Base-by-base conservation (phyloP, 2,797 vertebrate genomes). In the Otolemur crassicaudatus region DNA sequence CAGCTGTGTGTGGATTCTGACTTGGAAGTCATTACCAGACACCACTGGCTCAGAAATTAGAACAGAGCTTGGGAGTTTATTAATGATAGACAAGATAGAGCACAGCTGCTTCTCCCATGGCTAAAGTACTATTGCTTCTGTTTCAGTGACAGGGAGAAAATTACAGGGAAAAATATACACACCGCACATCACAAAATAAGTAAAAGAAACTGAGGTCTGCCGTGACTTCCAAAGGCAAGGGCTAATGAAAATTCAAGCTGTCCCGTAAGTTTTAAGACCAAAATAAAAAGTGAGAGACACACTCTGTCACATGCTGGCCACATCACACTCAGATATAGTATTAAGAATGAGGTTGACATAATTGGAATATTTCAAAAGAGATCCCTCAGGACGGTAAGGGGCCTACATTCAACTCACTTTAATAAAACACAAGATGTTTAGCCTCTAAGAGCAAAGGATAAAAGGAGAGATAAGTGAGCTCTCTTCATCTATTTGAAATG, bases 11-110 rank as follows among this genome's bases (percentile, higher is more conserved):
- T 87, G 63, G 84, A n/a, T 90, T 93, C 91, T 80, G 73, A 92
- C 34, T 72, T 89, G 56, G 82, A 96, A 95, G 96, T 75, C 81
- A 94, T 91, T 90, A 91, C n/a, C 80, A 46, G 69, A 22, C 63
- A 91, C 95, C 46, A 94, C 69, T 22, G 49, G 37, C n/a, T 92
- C 80, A 43, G 84, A 85, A 92, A 96, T 53, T 60, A 96, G 81
- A 90, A 81, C 25, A 76, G 81, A 88, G 34, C 91, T 90, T 46
- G 72, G 40, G 77, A 73, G 7, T 9, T 79, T 95, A 93, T 90
- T 94, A 91, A 87, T 13, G 87, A 96, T 17, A 63, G 84, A 53
- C n/a, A 61, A 80, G 65, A 49, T 7, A 31, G 58, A 89, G 43
- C 22, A 40, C 46, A 61, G 73, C 65, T 49, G 37, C 67, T 65